phyloP scores from a whole-genome alignment of 2,888 invertebrate genomes.

The Hartigia nigra region DNA sequence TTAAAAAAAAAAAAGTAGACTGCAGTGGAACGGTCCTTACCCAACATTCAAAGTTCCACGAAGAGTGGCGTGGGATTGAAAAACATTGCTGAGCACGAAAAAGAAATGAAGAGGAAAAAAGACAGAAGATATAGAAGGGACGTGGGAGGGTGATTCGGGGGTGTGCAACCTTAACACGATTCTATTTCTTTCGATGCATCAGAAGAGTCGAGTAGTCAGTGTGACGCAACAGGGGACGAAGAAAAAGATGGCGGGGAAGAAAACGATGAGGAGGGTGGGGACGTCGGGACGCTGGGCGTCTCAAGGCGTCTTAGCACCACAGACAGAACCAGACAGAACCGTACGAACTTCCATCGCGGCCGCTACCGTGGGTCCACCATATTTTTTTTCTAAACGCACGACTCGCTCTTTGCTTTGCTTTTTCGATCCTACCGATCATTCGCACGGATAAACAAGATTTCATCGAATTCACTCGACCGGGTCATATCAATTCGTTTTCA shows the following conservation, averaged over 20 bases:
- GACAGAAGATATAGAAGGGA: slow-evolving; percentile 10
- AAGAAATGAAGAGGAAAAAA: slow-evolving; percentile 16
- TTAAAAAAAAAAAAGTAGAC: background rate
- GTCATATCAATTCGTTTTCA: background rate
- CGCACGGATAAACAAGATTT: slow-evolving; percentile 22
- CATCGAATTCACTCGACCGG: slow-evolving; percentile 5
- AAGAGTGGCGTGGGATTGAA: background rate
- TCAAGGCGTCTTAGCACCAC: slow-evolving; percentile 25
- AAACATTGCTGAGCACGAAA: background rate
- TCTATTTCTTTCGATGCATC: slow-evolving; percentile 63
- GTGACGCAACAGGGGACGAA: slow-evolving; percentile 12
- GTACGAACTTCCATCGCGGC: slow-evolving; percentile 63
- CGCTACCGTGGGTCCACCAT: slow-evolving; percentile 45
- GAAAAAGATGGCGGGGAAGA: slow-evolving; percentile 19
- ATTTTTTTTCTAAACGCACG: slow-evolving; percentile 15
- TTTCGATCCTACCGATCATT: slow-evolving; percentile 16
- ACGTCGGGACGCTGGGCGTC: slow-evolving; percentile 39
- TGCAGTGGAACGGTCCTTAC: background rate
- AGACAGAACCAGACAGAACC: slow-evolving; percentile 50
- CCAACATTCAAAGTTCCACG: background rate
- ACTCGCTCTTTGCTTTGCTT: slow-evolving; percentile 19
- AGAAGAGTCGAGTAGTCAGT: slow-evolving; percentile 16
- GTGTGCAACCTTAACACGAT: slow-evolving; percentile 63
- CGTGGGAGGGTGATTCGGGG: slow-evolving; percentile 28
- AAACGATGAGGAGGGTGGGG: slow-evolving; percentile 10